A percentile compares a stretch with the other conserved stretches of the same genome.
Evolutionary conservation across 64 coral and sea anemone species (phyloP).

Genomic region (Porites australiensis): DNA sequence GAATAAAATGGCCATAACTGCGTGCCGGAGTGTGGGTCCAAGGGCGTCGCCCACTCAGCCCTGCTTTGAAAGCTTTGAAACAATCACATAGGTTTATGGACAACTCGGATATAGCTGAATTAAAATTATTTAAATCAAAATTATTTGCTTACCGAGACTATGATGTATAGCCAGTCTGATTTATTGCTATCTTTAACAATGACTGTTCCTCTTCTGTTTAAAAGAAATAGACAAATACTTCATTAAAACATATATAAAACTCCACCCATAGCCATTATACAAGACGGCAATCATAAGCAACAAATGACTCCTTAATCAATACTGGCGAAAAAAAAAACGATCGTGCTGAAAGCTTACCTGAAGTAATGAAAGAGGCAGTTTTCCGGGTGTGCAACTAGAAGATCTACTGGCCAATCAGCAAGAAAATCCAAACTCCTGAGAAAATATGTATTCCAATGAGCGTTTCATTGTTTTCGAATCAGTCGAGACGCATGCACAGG

Average conservation of each 20-base stretch:
- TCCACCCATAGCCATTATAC: no score
- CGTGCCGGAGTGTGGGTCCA: no score
- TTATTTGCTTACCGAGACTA: slow-evolving; percentile 80
- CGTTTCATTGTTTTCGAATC: background rate
- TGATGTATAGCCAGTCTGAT: slow-evolving; percentile 92
- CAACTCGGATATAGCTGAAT: no score
- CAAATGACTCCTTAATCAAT: background rate
- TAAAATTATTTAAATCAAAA: background rate
- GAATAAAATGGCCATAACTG: no score
- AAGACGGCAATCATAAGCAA: background rate
- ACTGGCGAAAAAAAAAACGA: background rate
- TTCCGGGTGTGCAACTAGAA: slow-evolving; percentile 72
- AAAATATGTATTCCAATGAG: background rate
- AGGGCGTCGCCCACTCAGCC: no score
- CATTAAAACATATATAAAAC: no score
- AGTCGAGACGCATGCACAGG: no score
- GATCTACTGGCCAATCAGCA: slow-evolving; percentile 75
- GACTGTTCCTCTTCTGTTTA: slow-evolving; percentile 82
- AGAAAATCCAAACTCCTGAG: slow-evolving; percentile 78
- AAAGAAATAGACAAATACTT: no score
- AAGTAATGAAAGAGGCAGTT: slow-evolving; percentile 91
- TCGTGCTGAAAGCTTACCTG: slow-evolving; percentile 48
- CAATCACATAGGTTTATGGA: no score
- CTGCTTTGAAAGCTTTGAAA: no score
- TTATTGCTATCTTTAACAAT: slow-evolving; percentile 91